phyloP scores from a whole-genome alignment of 2,797 vertebrate species.

The Salmo trutta region DNA sequence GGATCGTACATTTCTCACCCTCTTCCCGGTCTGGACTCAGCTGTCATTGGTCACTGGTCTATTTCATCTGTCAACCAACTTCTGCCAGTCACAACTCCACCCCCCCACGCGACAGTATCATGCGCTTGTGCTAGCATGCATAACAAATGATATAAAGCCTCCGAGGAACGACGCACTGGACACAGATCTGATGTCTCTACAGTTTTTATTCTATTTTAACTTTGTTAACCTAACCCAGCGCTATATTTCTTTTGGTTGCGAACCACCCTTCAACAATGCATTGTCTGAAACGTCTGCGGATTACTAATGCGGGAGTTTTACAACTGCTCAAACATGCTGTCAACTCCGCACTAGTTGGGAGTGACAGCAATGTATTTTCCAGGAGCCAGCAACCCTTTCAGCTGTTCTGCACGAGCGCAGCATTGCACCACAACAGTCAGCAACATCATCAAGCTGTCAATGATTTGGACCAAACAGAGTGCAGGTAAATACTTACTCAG shows the following conservation, averaged over 20 bases:
- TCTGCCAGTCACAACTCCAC: slow-evolving; percentile 50
- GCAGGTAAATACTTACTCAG: slow-evolving; percentile 61
- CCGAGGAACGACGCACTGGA: slow-evolving; percentile 32
- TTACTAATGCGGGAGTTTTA: slow-evolving; percentile 60
- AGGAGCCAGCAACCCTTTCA: slow-evolving; percentile 56
- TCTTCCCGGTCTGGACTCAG: slow-evolving; percentile 3
- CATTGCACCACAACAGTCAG: slow-evolving; percentile 58
- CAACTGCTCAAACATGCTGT: slow-evolving; percentile 68
- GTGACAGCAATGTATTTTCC: slow-evolving; percentile 54
- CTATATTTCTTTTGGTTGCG: not conserved
- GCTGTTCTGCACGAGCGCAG: slow-evolving; percentile 53
- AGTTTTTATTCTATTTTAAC: not conserved
- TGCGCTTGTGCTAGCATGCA: slow-evolving; percentile 33
- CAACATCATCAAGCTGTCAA: slow-evolving; percentile 56
- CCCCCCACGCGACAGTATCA: slow-evolving; percentile 39
- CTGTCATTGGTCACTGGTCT: slow-evolving; percentile 51
- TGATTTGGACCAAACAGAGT: slow-evolving; percentile 46
- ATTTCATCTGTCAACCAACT: slow-evolving; percentile 27
- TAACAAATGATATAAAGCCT: slow-evolving; percentile 52
- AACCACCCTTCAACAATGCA: slow-evolving; percentile 64
- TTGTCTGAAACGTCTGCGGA: slow-evolving; percentile 68
- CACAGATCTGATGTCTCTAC: slow-evolving; percentile 13
- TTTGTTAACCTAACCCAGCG: not conserved
- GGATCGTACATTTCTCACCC: slow-evolving; percentile 2
- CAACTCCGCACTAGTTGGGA: slow-evolving; percentile 54